phyloP scores from a whole-genome alignment of 2,113 vertebrate genomes.

The Isurus oxyrinchus region DNA sequence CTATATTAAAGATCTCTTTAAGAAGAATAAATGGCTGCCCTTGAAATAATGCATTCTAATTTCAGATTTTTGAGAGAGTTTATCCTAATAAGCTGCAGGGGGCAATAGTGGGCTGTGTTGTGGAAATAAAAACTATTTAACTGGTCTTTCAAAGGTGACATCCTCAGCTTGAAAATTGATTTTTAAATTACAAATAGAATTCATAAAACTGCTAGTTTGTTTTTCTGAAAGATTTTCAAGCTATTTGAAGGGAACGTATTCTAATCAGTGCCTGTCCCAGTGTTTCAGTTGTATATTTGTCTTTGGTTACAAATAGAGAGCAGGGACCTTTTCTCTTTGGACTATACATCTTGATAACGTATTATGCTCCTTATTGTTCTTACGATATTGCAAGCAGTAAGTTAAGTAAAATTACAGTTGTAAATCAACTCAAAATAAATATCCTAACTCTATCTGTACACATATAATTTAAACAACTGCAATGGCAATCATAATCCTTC shows the following conservation, averaged over 20 bases:
- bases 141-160: not conserved
- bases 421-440: not conserved
- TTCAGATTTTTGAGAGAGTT: not conserved
- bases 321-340: not conserved
- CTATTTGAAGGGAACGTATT: constrained; percentile 1
- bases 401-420: not conserved
- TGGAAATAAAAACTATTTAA: not conserved
- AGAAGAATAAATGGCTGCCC: not conserved
- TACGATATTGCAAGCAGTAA: not conserved
- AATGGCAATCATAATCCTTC: not conserved
- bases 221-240: not conserved
- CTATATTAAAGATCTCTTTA: not conserved
- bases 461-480: not conserved
- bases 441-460: not conserved
- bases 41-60: not conserved
- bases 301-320: not conserved
- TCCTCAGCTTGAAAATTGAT: constrained; percentile 4
- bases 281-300: not conserved
- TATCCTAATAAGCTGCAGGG: not conserved
- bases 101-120: constrained; percentile 17
- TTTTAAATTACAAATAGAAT: not conserved
- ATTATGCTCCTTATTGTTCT: not conserved
- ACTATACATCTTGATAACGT: not conserved
- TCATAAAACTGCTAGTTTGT: not conserved
- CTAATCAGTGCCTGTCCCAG: not conserved